Conservation (phyloP, 2,113 vertebrate genomes). For the Dipodomys spectabilis region DNA sequence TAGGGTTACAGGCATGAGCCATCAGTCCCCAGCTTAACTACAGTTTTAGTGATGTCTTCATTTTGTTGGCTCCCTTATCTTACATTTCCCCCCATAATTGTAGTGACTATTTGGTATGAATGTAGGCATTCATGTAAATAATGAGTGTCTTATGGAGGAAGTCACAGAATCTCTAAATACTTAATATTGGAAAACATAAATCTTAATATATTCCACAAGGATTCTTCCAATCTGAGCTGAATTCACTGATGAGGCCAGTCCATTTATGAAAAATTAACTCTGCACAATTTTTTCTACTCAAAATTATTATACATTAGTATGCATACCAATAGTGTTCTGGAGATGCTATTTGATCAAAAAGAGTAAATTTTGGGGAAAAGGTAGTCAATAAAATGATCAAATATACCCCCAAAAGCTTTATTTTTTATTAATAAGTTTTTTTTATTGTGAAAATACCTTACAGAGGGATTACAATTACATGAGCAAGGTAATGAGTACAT, state of each 20-base stretch:
- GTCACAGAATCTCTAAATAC: background rate
- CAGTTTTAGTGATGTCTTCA: no score
- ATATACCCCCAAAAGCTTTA: background rate
- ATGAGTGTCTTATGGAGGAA: background rate
- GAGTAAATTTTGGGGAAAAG: background rate
- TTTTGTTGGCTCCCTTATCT: background rate
- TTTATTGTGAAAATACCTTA: no score
- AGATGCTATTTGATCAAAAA: background rate
- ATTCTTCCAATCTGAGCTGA: constrained; percentile 9
- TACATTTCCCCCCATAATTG: background rate
- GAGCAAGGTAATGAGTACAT: no score
- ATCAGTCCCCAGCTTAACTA: no score
- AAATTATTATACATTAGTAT: background rate
- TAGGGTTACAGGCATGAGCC: no score
- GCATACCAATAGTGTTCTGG: background rate
- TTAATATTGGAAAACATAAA: background rate
- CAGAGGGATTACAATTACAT: no score
- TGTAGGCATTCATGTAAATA: background rate
- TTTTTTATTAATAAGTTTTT: background rate
- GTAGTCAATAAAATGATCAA: background rate
- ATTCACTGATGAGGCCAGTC: background rate
- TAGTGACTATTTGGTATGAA: background rate
- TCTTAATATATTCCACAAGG: background rate
- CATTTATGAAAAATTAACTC: background rate
- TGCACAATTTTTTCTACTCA: background rate